These are phyloP conservation scores for Callorhinus ursinus DNA, from an alignment of 2,113 vertebrate genomes.

Conservation along the genomic window DNA sequence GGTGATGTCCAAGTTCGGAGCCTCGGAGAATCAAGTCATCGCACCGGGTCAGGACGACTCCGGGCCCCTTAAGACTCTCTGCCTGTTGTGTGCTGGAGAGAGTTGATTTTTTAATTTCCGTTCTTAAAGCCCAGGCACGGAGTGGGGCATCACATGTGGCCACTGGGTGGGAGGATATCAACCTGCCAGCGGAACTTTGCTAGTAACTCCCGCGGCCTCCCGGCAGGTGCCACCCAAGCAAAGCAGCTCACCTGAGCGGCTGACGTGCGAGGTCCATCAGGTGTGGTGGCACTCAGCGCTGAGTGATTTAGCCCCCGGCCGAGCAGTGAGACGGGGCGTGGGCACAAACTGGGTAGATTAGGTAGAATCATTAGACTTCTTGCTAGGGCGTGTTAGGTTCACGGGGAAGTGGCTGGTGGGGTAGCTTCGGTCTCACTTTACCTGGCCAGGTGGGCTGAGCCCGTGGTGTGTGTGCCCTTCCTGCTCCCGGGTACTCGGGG, in stretches of 20 bases:
- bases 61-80: not conserved
- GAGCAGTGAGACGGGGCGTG: slow-evolving; percentile 73
- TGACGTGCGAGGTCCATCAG: slow-evolving; percentile 80
- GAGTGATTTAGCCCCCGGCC: slow-evolving; percentile 79
- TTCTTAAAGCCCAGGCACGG: slow-evolving; percentile 28
- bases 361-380: slow-evolving; percentile 74
- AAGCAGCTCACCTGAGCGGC: slow-evolving; percentile 69
- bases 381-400: slow-evolving; percentile 79
- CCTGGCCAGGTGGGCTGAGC: slow-evolving; percentile 56
- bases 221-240: slow-evolving; percentile 72
- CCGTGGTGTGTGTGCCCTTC: slow-evolving; percentile 54
- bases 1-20: not conserved
- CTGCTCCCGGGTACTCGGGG: slow-evolving; percentile 53
- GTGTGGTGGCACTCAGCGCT: slow-evolving; percentile 76
- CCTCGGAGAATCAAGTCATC: not conserved
- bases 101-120: slow-evolving; percentile 41
- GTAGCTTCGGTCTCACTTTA: slow-evolving; percentile 77
- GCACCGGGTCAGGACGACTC: not conserved
- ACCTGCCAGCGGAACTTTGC: slow-evolving; percentile 71
- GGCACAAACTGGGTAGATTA: slow-evolving; percentile 80
- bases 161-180: slow-evolving; percentile 49
- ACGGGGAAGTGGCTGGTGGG: slow-evolving; percentile 63
- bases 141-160: not conserved
- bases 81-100: not conserved
- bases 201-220: slow-evolving; percentile 69